A percentile compares a stretch with the other conserved stretches of the same genome.
Conservation (phyloP, 2,888 invertebrate genomes). For the Peribatodes rhomboidaria region DNA sequence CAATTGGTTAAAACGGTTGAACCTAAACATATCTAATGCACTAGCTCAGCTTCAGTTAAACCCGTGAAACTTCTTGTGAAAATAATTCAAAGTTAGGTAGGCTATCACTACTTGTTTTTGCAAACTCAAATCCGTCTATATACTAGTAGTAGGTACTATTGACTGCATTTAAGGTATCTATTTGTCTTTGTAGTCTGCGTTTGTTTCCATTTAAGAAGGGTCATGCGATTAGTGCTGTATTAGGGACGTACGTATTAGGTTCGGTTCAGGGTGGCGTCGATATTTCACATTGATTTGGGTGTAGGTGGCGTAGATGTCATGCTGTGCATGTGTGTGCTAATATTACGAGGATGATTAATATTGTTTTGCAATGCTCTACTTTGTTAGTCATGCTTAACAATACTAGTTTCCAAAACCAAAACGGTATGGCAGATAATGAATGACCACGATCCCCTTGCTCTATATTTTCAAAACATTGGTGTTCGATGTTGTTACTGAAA, state of each 20-base stretch:
- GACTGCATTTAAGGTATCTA: neutral
- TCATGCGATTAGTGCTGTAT: constrained; percentile 62
- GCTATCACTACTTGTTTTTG: too few species aligned
- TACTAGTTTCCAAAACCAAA: neutral
- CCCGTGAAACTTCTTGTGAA: too few species aligned
- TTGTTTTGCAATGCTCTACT: neutral
- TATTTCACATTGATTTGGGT: constrained; percentile 36
- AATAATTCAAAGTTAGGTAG: too few species aligned
- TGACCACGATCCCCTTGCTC: too few species aligned
- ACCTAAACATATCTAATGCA: too few species aligned
- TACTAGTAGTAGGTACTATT: too few species aligned
- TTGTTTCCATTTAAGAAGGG: constrained; percentile 66
- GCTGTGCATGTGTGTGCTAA: constrained; percentile 1
- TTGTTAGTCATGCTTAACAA: neutral
- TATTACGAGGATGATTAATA: constrained; percentile 12
- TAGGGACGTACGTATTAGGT: constrained; percentile 34
- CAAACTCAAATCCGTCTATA: too few species aligned
- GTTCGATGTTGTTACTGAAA: too few species aligned
- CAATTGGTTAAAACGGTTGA: too few species aligned
- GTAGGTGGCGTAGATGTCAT: constrained; percentile 17
- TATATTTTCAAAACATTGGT: too few species aligned
- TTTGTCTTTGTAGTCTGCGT: constrained; percentile 3
- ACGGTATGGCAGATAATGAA: neutral
- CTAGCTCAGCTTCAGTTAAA: too few species aligned
- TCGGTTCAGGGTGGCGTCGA: constrained; percentile 21